Conservation (phyloP, 2,888 invertebrate genomes). For the Cephus pygmeus region DNA sequence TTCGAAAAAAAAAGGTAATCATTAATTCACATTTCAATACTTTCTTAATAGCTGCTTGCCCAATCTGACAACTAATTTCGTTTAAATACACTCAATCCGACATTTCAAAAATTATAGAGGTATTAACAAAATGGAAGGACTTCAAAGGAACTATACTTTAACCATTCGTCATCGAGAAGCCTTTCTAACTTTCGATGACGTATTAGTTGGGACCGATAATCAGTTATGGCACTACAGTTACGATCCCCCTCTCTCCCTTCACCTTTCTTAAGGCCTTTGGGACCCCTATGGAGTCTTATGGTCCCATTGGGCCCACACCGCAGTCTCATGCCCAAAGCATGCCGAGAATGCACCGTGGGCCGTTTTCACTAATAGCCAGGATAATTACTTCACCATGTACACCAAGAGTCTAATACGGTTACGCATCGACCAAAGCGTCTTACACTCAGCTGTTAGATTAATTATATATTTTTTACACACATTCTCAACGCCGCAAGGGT, state of each 20-base stretch:
- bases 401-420: slow-evolving; percentile 12
- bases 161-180: slow-evolving; percentile 1
- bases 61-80: not conserved
- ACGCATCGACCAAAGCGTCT: not conserved
- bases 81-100: not conserved
- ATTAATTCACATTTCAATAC: not conserved
- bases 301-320: not conserved
- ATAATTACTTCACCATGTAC: slow-evolving; percentile 43
- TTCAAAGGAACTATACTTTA: not conserved
- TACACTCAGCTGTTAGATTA: slow-evolving; percentile 17
- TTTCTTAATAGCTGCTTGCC: not conserved
- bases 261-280: not conserved
- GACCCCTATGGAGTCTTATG: not conserved
- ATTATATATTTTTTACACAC: slow-evolving; percentile 25
- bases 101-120: not conserved
- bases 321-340: slow-evolving; percentile 18
- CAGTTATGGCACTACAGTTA: not conserved
- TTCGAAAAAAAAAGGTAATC: not conserved
- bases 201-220: not conserved
- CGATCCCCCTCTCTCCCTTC: not conserved
- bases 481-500: not conserved
- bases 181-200: slow-evolving; percentile 8
- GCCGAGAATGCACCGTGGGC: slow-evolving; percentile 30
- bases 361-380: slow-evolving; percentile 42
- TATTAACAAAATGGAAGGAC: not conserved